Percentiles rank a stretch among this genome's conserved stretches.
phyloP scores from a whole-genome alignment of 2,888 invertebrate species.

The Caenorhabditis auriculariae region DNA sequence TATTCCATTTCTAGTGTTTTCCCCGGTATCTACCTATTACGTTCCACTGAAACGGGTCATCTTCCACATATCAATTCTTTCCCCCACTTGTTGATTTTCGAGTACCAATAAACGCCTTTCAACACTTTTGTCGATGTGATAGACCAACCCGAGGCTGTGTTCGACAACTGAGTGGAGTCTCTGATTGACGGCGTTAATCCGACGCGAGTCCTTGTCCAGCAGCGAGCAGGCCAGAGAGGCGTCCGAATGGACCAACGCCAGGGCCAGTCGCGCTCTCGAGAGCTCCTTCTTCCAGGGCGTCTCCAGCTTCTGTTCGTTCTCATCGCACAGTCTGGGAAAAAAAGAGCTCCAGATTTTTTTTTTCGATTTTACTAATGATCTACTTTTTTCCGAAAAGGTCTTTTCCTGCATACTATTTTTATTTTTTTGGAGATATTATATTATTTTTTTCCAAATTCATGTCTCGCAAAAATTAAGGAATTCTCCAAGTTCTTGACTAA shows the following conservation, averaged over 20 bases:
- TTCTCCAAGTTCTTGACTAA: too few species aligned
- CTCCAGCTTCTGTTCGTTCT: not conserved
- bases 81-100: too few species aligned
- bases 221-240: constrained; percentile 26
- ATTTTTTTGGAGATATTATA: too few species aligned
- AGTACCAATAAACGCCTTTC: too few species aligned
- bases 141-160: constrained; percentile 28
- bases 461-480: too few species aligned
- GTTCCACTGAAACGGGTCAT: constrained; percentile 13
- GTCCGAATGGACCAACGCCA: constrained; percentile 39
- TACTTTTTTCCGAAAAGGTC: too few species aligned
- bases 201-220: constrained; percentile 29
- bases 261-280: constrained; percentile 26
- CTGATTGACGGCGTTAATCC: constrained; percentile 30
- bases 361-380: too few species aligned
- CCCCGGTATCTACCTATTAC: too few species aligned
- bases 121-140: constrained; percentile 8
- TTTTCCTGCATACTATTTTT: too few species aligned
- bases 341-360: not conserved
- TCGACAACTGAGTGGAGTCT: constrained; percentile 30
- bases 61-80: not conserved
- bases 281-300: constrained; percentile 1
- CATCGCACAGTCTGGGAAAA: constrained; percentile 1
- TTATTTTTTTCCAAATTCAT: too few species aligned
- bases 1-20: not conserved